Percentiles rank a stretch among this genome's conserved stretches.
Evolutionary conservation across 2,888 invertebrate genomes (phyloP).

Genomic region (Girardia tigrina): DNA sequence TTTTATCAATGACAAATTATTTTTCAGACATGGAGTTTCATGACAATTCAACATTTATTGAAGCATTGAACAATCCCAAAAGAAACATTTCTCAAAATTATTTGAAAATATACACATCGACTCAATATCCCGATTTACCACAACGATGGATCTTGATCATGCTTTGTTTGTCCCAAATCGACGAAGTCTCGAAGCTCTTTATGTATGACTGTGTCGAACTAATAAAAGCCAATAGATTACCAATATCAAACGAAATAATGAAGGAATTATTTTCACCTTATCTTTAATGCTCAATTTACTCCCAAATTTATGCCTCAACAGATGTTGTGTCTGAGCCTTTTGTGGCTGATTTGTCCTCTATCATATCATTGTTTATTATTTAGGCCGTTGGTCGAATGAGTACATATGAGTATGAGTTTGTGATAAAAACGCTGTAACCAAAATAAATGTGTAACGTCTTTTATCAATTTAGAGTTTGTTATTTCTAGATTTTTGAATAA

Average conservation of each 20-base stretch:
- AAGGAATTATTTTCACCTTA: slow-evolving; percentile 1
- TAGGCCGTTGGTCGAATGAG: no score
- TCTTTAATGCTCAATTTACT: slow-evolving; percentile 13
- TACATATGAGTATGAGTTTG: no score
- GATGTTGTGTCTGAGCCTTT: background rate
- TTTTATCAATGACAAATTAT: no score
- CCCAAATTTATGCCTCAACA: background rate
- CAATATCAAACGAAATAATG: slow-evolving; percentile 9
- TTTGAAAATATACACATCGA: slow-evolving; percentile 18
- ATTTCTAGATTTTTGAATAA: no score
- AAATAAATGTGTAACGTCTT: no score
- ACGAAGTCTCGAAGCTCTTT: background rate
- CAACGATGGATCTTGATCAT: slow-evolving; percentile 17
- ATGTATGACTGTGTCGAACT: slow-evolving; percentile 8
- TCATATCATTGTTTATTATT: slow-evolving; percentile 2
- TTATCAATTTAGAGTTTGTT: no score
- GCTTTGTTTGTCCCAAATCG: slow-evolving; percentile 6
- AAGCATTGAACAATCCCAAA: background rate
- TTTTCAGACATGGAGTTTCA: background rate
- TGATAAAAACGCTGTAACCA: no score
- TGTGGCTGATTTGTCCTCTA: background rate
- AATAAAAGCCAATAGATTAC: slow-evolving; percentile 7
- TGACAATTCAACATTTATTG: background rate
- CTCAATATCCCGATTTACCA: background rate
- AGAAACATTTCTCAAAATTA: slow-evolving; percentile 19